Base-by-base conservation (phyloP, 2,797 vertebrate species). In the Parauchenoglanis ngamensis region DNA sequence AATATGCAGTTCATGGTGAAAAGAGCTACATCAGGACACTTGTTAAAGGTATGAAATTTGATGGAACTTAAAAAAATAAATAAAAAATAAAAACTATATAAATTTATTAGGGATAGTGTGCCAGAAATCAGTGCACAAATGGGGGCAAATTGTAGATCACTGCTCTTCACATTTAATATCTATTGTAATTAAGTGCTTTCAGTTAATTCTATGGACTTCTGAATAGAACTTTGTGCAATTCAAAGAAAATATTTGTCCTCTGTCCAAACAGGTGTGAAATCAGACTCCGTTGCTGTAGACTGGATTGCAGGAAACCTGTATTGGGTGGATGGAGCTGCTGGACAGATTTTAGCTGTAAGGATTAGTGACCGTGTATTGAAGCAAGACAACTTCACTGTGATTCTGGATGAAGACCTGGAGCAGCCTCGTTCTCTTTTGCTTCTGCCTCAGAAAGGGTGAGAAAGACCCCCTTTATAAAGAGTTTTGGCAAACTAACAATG, bases 261-360 rank as follows among this genome's bases (percentile, higher is more conserved):
- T 21, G 23, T 23, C 15, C 56, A 7, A 10, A 40, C 88, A 99
- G 98, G 97, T 56, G 95, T 98, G 78, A 97, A 96, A 88, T 95
- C 97, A 0, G 96, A 99, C 88, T 96, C 95, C 19, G 94, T 99
- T 28, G 97, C 95, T 0, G 93, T 98, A 83, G 97, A 98, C 92
- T 99, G 98, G 97, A 87, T 98, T 1, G 98, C 96, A 31, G 95
- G 95, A 76, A 98, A 98, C 92, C 94, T 99, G 80, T 99, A 99
- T 93, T 98, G 97, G 98, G 96, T 96, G 31, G 97, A 98, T 73
- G 96, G 96, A 2, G 90, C 91, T 21, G 95, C 95, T 68, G 96
- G 97, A 0, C 96, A 96, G 92, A 97, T 99, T 91, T 90, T 97
- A 90, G 97, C 96, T 2, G 94, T 96, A 86, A 94, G 89, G 19